Percentiles rank a stretch among this genome's conserved stretches.
phyloP scores from a whole-genome alignment of 2,888 invertebrate species.

The Eulithis prunata region DNA sequence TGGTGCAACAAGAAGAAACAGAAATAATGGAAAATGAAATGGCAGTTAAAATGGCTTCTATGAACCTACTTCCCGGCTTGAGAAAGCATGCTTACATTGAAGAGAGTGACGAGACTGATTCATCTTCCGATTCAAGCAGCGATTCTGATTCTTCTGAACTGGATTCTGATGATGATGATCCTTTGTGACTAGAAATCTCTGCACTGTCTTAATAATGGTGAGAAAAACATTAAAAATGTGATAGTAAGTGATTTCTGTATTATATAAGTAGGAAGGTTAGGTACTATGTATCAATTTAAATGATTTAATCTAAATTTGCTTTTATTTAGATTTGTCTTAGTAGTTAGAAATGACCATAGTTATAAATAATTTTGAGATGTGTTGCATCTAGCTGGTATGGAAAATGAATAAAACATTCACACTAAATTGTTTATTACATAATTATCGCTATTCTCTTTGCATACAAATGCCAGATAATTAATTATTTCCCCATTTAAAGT shows the following conservation, averaged over 20 bases:
- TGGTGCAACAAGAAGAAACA: slow-evolving; percentile 72
- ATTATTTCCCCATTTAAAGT: no score
- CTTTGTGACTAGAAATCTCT: slow-evolving; percentile 49
- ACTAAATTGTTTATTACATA: not conserved
- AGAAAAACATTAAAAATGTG: slow-evolving; percentile 12
- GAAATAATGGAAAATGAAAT: slow-evolving; percentile 72
- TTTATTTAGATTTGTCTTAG: not conserved
- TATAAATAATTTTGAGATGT: not conserved
- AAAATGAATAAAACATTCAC: not conserved
- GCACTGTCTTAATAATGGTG: not conserved
- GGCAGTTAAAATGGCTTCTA: slow-evolving; percentile 73
- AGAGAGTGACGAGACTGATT: slow-evolving; percentile 56
- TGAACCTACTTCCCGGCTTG: slow-evolving; percentile 68
- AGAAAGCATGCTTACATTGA: slow-evolving; percentile 53
- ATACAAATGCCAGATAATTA: no score
- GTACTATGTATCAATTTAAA: slow-evolving; percentile 5
- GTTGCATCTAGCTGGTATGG: not conserved
- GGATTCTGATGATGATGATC: slow-evolving; percentile 78
- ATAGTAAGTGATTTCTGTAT: slow-evolving; percentile 22
- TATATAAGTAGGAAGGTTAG: not conserved
- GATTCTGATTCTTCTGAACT: slow-evolving; percentile 43
- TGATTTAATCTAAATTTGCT: not conserved
- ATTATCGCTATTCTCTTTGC: no score
- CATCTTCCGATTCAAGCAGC: slow-evolving; percentile 54
- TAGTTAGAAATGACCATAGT: not conserved